Evolutionary conservation across 2,113 vertebrate genomes (phyloP).

Genomic region (Channa maculata): DNA sequence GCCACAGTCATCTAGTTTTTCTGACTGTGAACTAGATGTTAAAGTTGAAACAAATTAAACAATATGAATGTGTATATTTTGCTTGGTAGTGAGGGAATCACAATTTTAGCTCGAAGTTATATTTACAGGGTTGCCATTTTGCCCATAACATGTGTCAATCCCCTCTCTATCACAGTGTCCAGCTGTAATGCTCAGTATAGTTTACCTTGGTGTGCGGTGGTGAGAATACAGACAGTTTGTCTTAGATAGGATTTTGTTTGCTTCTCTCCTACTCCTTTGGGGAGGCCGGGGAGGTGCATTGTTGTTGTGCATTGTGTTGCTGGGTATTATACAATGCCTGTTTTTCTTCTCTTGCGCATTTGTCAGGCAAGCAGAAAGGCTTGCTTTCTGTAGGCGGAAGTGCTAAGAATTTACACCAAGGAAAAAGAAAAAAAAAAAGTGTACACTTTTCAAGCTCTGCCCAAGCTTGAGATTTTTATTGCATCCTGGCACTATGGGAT

Average conservation of each 20-base stretch:
- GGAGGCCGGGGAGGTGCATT: slow-evolving; percentile 35
- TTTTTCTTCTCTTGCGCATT: slow-evolving; percentile 37
- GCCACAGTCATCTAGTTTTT: too few species aligned
- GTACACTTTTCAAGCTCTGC: slow-evolving; percentile 9
- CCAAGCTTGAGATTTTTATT: background rate
- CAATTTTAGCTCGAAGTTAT: background rate
- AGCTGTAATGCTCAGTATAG: background rate
- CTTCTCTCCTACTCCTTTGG: slow-evolving; percentile 12
- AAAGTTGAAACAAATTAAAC: background rate
- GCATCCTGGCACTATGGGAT: slow-evolving; percentile 1
- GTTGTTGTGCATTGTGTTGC: slow-evolving; percentile 36
- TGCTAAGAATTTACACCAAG: slow-evolving; percentile 32
- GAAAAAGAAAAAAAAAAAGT: background rate
- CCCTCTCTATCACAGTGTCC: background rate
- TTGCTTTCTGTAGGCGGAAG: slow-evolving; percentile 45
- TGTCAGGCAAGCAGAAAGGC: slow-evolving; percentile 48
- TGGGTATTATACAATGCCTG: slow-evolving; percentile 21
- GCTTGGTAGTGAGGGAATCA: background rate
- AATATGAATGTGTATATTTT: background rate
- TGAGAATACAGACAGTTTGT: slow-evolving; percentile 28
- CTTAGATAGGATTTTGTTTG: slow-evolving; percentile 29
- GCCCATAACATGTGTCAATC: background rate
- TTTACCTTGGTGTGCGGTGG: slow-evolving; percentile 19
- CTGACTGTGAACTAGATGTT: background rate
- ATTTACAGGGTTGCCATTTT: background rate